Percentiles rank a stretch among this genome's conserved stretches.
Conservation (phyloP, 2,113 vertebrate genomes). For the Siniperca chuatsi region DNA sequence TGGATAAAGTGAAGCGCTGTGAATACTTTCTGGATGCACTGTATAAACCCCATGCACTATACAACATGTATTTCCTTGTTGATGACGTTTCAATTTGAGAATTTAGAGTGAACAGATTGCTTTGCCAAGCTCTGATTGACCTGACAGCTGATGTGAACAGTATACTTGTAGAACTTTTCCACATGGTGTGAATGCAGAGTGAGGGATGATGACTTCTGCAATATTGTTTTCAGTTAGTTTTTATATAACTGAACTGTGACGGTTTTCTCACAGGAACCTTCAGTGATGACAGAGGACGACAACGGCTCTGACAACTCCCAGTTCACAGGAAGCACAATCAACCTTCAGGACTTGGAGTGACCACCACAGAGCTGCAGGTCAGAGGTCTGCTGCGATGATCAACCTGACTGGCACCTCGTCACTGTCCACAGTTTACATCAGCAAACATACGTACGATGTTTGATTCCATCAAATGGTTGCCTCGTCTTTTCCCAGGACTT, state of each 20-base stretch:
- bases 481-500: conserved; percentile 2
- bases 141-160: not conserved
- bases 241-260: not conserved
- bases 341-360: conserved; percentile 95
- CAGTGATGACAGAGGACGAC: conserved; percentile 88
- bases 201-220: not conserved
- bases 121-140: not conserved
- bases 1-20: too few relatives aligned
- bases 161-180: not conserved
- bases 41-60: too few relatives aligned
- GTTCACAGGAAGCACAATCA: conserved; percentile 95
- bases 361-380: not conserved
- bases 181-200: not conserved
- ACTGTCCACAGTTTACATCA: conserved; percentile 28
- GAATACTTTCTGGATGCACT: too few relatives aligned
- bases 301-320: conserved; percentile 89
- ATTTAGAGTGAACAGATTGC: not conserved
- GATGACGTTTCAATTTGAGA: not conserved
- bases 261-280: conserved; percentile 86
- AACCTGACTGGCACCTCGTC: not conserved
- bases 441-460: conserved; percentile 17
- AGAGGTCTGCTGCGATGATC: not conserved
- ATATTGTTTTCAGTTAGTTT: not conserved
- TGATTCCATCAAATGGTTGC: conserved; percentile 15
- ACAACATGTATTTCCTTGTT: not conserved